Evolutionary conservation across 64 coral and sea anemone genomes (phyloP), one percentile per base, ranked within the genome.

Genomic region (Porites lutea): DNA sequence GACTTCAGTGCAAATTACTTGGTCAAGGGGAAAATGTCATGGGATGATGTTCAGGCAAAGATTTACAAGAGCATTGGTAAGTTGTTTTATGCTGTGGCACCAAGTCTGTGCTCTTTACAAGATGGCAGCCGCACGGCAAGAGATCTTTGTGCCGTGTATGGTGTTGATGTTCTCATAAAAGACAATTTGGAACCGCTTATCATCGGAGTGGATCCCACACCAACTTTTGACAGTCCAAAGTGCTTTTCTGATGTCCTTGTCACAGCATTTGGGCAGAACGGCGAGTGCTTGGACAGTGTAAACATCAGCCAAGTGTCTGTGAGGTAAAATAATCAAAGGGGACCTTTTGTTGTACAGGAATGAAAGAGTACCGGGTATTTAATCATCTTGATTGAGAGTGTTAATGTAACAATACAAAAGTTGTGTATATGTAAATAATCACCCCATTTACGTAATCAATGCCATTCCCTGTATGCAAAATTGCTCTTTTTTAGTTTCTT

Each of bases 1-100:
- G 75, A 94, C 63, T n/a, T 97, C 3, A 48, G 88, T n/a, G 43
- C 52, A 15, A 54, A 88, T 88, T 97, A 94, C 60, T 62, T 94
- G 48, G 59, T 55, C 48, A 58, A 60, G 67, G 57, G 22, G 20
- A 55, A 91, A 27, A 65, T 74, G 19, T 73, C 82, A 20, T 97
- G 95, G 95, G 83, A 87, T 6, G 75, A 77, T 8, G 53, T 94
- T 43, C 74, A 94, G 75, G 51, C 93, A 71, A 72, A 43, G 50
- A 77, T 97, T 43, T 67, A 82, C 10, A 64, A 76, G 2, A 75
- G 65, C 50, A 91, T 97, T 76, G 87, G 45, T 19, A 89, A 91
- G 23, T 6, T 97, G 27, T 97, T 97, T 74, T 55, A 74, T 15
- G 37, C 84, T 61, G 82, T 94, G 23, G 81, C 67, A 51, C 73